Evolutionary conservation across 2,797 vertebrate species (phyloP).

Genomic region (Dipus sagitta): DNA sequence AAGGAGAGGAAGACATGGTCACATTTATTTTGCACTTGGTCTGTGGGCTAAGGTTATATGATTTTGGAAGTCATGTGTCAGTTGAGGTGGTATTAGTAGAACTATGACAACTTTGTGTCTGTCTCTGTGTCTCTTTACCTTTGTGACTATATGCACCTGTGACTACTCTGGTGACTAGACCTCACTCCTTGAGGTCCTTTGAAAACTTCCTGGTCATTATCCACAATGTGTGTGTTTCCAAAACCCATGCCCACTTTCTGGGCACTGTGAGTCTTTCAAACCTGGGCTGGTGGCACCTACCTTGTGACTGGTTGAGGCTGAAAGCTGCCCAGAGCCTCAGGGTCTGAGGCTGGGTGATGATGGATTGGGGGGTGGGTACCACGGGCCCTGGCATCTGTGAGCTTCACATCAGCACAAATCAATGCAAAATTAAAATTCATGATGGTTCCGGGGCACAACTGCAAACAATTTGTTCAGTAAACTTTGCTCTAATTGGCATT

Average conservation of each 20-base stretch:
- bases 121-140: not conserved
- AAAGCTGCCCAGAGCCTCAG: not conserved
- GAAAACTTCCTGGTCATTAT: slow-evolving; percentile 29
- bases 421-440: slow-evolving; percentile 91
- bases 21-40: not conserved
- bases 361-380: not conserved
- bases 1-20: not conserved
- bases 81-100: not conserved
- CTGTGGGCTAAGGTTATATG: not conserved
- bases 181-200: slow-evolving; percentile 4
- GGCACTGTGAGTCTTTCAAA: not conserved
- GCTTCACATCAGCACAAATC: slow-evolving; percentile 83
- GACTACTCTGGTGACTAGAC: not conserved
- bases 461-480: slow-evolving; percentile 91
- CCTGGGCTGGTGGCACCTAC: not conserved
- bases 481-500: slow-evolving; percentile 91
- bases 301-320: not conserved
- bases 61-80: not conserved
- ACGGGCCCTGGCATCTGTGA: slow-evolving; percentile 73
- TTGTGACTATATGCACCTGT: not conserved
- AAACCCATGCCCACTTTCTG: slow-evolving; percentile 20
- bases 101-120: not conserved
- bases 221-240: not conserved
- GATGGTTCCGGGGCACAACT: slow-evolving; percentile 90
- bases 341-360: slow-evolving; percentile 30